phyloP scores from a whole-genome alignment of 2,797 vertebrate genomes.

The Vultur gryphus region DNA sequence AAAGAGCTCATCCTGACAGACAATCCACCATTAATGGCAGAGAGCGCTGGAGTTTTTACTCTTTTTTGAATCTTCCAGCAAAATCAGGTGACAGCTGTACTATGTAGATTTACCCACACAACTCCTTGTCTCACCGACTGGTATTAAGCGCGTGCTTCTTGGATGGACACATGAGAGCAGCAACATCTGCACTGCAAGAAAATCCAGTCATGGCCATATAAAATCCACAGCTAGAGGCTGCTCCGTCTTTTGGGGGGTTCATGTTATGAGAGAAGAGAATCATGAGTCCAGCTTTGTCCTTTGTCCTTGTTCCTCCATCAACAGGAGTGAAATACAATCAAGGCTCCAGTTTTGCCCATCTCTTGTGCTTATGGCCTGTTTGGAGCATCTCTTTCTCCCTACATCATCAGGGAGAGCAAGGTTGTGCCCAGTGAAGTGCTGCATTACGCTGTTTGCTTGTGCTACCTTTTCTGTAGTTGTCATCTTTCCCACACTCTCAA shows the following conservation, averaged over 20 bases:
- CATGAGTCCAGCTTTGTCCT: not conserved
- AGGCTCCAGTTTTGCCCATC: not conserved
- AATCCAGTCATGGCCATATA: not conserved
- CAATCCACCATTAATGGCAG: not conserved
- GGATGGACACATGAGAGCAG: not conserved
- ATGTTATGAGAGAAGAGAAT: not conserved
- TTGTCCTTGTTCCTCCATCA: not conserved
- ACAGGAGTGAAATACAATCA: not conserved
- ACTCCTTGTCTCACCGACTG: not conserved
- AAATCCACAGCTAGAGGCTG: not conserved
- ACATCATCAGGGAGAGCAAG: not conserved
- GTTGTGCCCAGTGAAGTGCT: not conserved
- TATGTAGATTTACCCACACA: not conserved
- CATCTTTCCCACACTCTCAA: not conserved
- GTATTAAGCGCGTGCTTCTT: not conserved
- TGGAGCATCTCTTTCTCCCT: not conserved
- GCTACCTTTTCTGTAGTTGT: not conserved
- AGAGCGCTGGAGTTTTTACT: not conserved
- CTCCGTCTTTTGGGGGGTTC: not conserved
- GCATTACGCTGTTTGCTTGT: not conserved
- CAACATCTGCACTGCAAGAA: not conserved
- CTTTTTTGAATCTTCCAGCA: not conserved
- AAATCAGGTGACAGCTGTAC: not conserved
- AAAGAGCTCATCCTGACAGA: not conserved
- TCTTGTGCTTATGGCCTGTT: not conserved